Conservation (phyloP, 1,140 invertebrate genomes). For the Sinella curviseta region DNA sequence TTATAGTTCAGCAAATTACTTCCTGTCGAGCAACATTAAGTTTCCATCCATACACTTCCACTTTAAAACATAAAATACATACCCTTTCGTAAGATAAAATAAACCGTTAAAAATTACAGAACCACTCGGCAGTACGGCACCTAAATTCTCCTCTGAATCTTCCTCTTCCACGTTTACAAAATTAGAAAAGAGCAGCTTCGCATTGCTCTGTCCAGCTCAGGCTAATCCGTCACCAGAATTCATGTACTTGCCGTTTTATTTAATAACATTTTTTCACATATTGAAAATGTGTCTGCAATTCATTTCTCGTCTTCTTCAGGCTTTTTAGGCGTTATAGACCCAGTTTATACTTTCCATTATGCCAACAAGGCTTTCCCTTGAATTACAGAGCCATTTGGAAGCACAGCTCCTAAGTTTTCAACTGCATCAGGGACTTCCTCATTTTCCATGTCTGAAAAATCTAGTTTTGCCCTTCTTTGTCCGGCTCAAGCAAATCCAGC, state of each 20-base stretch:
- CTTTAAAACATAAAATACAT: background rate
- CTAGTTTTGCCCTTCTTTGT: constrained; percentile 66
- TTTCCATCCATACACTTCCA: background rate
- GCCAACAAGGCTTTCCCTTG: background rate
- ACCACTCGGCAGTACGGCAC: constrained; percentile 61
- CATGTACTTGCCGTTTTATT: constrained; percentile 58
- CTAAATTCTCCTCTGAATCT: constrained; percentile 66
- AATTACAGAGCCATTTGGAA: constrained; percentile 56
- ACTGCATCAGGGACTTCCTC: constrained; percentile 53
- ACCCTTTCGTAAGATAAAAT: no score
- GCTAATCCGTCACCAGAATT: constrained; percentile 69
- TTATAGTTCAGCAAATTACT: background rate
- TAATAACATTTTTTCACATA: background rate
- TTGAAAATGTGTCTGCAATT: background rate
- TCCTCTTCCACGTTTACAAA: constrained; percentile 53
- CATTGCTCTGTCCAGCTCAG: constrained; percentile 69
- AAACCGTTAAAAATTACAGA: constrained; percentile 54
- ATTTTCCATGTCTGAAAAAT: constrained; percentile 54
- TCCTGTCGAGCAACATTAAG: background rate
- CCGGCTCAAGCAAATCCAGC: constrained; percentile 66
- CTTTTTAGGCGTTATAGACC: background rate
- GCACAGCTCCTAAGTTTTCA: constrained; percentile 72
- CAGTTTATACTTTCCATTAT: background rate
- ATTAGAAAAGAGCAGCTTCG: constrained; percentile 56
- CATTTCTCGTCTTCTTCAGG: background rate